Evolutionary conservation across 2,797 vertebrate genomes (phyloP).

Genomic region (Galagoides demidoff): DNA sequence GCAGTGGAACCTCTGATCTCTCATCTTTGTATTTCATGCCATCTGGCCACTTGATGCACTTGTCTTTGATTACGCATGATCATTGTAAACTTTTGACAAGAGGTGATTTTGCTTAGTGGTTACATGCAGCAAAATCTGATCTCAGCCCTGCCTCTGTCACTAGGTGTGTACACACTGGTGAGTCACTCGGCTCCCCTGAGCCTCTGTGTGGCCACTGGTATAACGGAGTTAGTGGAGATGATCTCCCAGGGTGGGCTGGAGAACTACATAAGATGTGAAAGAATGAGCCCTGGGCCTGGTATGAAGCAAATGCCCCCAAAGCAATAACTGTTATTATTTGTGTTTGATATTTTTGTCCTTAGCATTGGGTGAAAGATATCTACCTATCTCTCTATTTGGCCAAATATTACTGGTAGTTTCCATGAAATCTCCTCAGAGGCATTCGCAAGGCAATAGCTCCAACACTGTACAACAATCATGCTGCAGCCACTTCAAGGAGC

Average conservation of each 20-base stretch:
- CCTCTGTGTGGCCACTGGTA: not conserved
- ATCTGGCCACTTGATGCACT: not conserved
- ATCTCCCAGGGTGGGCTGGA: not conserved
- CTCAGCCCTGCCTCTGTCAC: not conserved
- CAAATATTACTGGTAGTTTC: not conserved
- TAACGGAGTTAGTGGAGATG: not conserved
- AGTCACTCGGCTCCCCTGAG: not conserved
- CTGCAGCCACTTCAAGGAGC: not conserved
- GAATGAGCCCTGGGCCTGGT: not conserved
- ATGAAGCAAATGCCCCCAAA: not conserved
- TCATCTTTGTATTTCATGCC: not conserved
- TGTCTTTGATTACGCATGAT: not conserved
- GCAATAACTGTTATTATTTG: not conserved
- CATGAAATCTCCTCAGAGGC: conserved; percentile 13
- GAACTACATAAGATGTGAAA: not conserved
- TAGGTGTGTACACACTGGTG: not conserved
- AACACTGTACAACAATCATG: not conserved
- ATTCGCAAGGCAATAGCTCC: not conserved
- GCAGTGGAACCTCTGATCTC: not conserved
- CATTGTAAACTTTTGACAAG: not conserved
- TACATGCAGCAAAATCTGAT: not conserved
- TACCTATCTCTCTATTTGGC: not conserved
- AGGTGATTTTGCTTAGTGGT: not conserved
- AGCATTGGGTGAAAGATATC: not conserved
- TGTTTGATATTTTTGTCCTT: conserved; percentile 35